Percentiles rank a stretch among this genome's conserved stretches.
Conservation (phyloP, 2,888 invertebrate species). For the Prosapia bicincta region DNA sequence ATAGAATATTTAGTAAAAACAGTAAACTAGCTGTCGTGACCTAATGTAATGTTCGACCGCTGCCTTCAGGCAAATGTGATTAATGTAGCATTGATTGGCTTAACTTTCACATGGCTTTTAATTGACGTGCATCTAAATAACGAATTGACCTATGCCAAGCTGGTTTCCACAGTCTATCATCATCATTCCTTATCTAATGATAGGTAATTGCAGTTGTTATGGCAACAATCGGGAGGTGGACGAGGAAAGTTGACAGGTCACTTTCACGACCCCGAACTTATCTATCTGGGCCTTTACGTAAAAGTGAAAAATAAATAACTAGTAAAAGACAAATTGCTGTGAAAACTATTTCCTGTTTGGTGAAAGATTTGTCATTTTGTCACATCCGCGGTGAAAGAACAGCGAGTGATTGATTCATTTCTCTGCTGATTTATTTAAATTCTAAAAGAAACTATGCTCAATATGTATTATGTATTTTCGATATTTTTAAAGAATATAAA, state of each 20-base stretch:
- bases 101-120: neutral
- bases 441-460: too few relatives aligned
- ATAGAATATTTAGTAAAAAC: too few relatives aligned
- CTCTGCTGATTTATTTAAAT: too few relatives aligned
- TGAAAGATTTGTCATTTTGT: too few relatives aligned
- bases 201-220: neutral
- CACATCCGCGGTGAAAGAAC: too few relatives aligned
- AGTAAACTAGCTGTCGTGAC: too few relatives aligned
- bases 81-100: neutral
- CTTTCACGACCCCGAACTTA: neutral
- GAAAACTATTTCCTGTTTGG: too few relatives aligned
- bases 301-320: neutral
- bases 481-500: too few relatives aligned
- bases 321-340: neutral
- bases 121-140: neutral
- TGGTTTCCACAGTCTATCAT: neutral
- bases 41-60: too few relatives aligned
- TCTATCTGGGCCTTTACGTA: neutral
- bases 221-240: neutral
- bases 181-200: neutral
- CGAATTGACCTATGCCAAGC: neutral
- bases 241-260: neutral
- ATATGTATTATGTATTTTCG: too few relatives aligned
- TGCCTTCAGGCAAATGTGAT: too few relatives aligned
- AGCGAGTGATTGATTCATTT: too few relatives aligned